Evolutionary conservation across 2,888 invertebrate genomes (phyloP).

Genomic region (Drosophila tripunctata): DNA sequence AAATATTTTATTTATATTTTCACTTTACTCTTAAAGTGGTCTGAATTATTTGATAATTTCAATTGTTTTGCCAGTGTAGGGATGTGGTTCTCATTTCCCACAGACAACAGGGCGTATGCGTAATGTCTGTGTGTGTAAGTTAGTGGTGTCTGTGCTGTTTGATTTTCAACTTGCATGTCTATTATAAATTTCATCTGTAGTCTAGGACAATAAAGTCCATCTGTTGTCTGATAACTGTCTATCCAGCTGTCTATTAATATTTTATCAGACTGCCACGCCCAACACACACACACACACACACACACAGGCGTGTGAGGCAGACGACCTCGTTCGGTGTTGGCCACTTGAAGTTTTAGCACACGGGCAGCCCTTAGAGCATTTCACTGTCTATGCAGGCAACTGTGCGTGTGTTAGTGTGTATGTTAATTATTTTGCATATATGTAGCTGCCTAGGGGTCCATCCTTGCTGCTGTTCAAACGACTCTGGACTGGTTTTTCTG

Average conservation of each 20-base stretch:
- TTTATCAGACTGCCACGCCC: constrained; percentile 78
- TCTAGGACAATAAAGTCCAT: constrained; percentile 82
- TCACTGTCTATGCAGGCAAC: not conserved
- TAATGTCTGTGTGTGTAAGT: constrained; percentile 1
- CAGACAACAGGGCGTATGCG: constrained; percentile 34
- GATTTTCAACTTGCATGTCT: constrained; percentile 72
- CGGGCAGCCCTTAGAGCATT: constrained; percentile 23
- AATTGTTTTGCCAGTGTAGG: not conserved
- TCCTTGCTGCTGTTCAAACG: constrained; percentile 1
- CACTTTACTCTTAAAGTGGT: no score
- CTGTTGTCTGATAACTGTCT: constrained; percentile 83
- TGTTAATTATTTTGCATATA: constrained; percentile 80
- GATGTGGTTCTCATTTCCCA: constrained; percentile 29
- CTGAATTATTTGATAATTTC: no score
- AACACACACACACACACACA: constrained; percentile 8
- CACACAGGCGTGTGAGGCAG: not conserved
- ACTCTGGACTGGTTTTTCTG: constrained; percentile 50
- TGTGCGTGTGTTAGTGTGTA: constrained; percentile 30
- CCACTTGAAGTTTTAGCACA: constrained; percentile 51
- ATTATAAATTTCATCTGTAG: constrained; percentile 80
- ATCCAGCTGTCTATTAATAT: constrained; percentile 83
- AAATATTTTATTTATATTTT: no score
- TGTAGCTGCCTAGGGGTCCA: constrained; percentile 37
- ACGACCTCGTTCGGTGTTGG: constrained; percentile 36
- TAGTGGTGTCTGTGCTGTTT: constrained; percentile 37